A percentile compares a stretch with the other conserved stretches of the same genome.
Evolutionary conservation across 2,888 invertebrate species (phyloP).

Genomic region (Lasioglossum oenotherae): DNA sequence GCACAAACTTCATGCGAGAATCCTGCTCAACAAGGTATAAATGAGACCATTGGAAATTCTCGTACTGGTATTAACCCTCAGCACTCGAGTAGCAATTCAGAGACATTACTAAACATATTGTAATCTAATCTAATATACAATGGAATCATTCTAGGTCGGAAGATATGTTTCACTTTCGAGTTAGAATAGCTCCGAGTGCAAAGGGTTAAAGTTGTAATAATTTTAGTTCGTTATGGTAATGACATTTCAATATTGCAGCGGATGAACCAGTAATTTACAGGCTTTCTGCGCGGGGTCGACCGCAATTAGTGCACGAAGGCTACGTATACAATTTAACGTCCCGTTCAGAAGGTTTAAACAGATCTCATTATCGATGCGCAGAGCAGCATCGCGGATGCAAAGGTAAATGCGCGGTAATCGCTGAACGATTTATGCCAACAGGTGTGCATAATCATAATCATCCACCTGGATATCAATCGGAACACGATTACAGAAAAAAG

Average conservation of each 20-base stretch:
- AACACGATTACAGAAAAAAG: slow-evolving; percentile 76
- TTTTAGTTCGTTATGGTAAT: neutral
- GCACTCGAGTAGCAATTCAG: too few relatives aligned
- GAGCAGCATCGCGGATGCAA: slow-evolving; percentile 79
- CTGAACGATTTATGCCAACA: slow-evolving; percentile 78
- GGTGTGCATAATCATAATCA: slow-evolving; percentile 78
- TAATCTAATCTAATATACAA: too few relatives aligned
- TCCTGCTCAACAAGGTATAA: slow-evolving; percentile 48
- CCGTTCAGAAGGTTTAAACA: slow-evolving; percentile 75
- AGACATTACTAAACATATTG: too few relatives aligned
- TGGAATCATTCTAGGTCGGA: too few relatives aligned
- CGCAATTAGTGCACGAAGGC: slow-evolving; percentile 76
- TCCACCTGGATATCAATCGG: slow-evolving; percentile 77
- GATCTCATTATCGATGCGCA: slow-evolving; percentile 77
- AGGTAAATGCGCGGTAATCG: slow-evolving; percentile 78
- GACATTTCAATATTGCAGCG: slow-evolving; percentile 55
- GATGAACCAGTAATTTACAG: slow-evolving; percentile 76
- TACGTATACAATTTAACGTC: slow-evolving; percentile 79
- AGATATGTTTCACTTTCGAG: too few relatives aligned
- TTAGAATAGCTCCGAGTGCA: too few relatives aligned
- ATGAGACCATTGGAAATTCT: neutral
- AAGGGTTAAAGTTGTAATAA: neutral
- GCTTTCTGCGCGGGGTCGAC: slow-evolving; percentile 76
- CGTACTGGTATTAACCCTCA: neutral
- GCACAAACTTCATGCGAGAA: slow-evolving; percentile 33